Conservation (phyloP, 2,113 vertebrate species). For the Echinops telfairi region DNA sequence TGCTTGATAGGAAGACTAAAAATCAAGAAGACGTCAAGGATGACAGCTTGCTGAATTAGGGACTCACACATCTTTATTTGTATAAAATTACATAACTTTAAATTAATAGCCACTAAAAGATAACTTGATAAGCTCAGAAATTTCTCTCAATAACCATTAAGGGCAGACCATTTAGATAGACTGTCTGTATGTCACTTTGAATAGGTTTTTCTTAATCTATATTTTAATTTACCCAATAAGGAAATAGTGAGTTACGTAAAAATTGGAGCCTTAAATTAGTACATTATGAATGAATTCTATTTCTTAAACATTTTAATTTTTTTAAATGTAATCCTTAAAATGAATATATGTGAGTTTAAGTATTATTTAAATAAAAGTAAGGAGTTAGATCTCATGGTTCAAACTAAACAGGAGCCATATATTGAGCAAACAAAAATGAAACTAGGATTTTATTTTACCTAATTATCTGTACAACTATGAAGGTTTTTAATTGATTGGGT, state of each 20-base stretch:
- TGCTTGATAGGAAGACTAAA: not conserved
- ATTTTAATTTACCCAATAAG: not conserved
- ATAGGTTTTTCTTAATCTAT: not conserved
- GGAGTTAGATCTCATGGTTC: not conserved
- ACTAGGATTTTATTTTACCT: not conserved
- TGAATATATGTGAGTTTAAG: not conserved
- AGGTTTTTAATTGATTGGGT: not conserved
- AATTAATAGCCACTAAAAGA: not conserved
- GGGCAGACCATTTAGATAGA: not conserved
- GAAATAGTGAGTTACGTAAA: not conserved
- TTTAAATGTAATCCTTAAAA: not conserved
- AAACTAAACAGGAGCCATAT: not conserved
- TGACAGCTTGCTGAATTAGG: not conserved
- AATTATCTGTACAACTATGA: not conserved
- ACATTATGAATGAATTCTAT: not conserved
- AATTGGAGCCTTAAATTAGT: not conserved
- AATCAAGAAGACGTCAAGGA: not conserved
- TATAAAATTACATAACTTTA: not conserved
- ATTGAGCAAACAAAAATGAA: not conserved
- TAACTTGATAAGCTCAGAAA: not conserved
- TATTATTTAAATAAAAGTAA: not conserved
- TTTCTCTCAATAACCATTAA: not conserved
- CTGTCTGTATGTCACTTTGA: not conserved
- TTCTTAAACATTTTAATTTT: slow-evolving; percentile 12
- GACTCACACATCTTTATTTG: not conserved